These are phyloP conservation scores for Eptatretus burgeri DNA, from an alignment of 2,113 vertebrate genomes.

Conservation along the genomic window DNA sequence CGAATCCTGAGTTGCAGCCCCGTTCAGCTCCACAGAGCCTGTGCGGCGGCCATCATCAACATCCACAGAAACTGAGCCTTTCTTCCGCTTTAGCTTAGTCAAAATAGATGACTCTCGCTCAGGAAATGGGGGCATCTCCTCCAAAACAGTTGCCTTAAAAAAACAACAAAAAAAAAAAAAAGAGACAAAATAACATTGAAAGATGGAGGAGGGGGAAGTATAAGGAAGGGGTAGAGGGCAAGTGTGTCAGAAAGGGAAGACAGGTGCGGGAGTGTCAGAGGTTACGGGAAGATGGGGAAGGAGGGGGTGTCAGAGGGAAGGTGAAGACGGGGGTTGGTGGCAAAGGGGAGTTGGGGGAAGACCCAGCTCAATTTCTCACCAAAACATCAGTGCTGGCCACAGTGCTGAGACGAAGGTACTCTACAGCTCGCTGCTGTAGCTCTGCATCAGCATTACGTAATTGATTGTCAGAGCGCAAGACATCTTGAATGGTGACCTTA, in stretches of 20 bases:
- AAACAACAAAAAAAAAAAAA: not conserved
- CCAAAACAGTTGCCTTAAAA: conserved; percentile 44
- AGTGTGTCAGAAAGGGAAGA: too few species aligned
- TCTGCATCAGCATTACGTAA: conserved; percentile 62
- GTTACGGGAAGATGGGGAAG: too few species aligned
- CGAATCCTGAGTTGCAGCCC: conserved; percentile 10
- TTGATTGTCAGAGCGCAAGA: conserved; percentile 57
- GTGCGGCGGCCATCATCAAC: conserved; percentile 38
- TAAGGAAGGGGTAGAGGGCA: too few species aligned
- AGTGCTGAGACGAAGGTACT: conserved; percentile 65
- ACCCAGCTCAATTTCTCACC: conserved; percentile 17
- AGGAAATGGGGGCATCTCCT: conserved; percentile 73
- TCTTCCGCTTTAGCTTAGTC: conserved; percentile 68
- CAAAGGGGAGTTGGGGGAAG: too few species aligned
- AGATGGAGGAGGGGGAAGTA: too few species aligned
- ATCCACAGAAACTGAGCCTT: conserved; percentile 42
- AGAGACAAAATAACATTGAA: not conserved
- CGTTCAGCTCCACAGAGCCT: too few species aligned
- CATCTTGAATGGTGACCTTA: conserved; percentile 64
- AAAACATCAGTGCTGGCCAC: conserved; percentile 62
- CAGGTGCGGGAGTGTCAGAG: too few species aligned
- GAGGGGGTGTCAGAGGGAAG: too few species aligned
- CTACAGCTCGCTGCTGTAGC: conserved; percentile 57
- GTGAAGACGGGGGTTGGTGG: too few species aligned
- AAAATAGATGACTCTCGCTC: conserved; percentile 62